phyloP scores from a whole-genome alignment of 2,888 invertebrate species.

The Apomyelois bistriatella region DNA sequence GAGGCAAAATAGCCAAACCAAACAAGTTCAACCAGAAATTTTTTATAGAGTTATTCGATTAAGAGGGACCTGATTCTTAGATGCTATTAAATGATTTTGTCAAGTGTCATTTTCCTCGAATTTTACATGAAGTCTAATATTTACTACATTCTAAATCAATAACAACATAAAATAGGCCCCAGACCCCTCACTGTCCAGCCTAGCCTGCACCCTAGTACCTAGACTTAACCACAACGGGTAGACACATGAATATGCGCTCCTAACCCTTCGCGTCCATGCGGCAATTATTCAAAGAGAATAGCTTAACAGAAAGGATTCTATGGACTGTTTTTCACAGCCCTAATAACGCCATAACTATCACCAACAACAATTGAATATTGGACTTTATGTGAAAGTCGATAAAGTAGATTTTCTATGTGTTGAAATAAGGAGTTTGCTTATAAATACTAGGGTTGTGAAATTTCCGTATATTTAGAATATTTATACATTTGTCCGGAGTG shows the following conservation, averaged over 20 bases:
- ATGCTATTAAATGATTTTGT: too few relatives aligned
- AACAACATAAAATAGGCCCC: not conserved
- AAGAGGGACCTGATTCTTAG: too few relatives aligned
- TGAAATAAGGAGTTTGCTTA: conserved; percentile 10
- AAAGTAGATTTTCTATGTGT: conserved; percentile 25
- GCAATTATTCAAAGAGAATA: conserved; percentile 81
- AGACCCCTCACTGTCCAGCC: conserved; percentile 42
- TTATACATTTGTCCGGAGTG: conserved; percentile 70
- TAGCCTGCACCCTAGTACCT: conserved; percentile 21
- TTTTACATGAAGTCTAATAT: too few relatives aligned
- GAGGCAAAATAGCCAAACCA: too few relatives aligned
- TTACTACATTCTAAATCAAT: too few relatives aligned
- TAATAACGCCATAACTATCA: conserved; percentile 29
- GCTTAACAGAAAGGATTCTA: conserved; percentile 80
- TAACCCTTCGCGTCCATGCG: conserved; percentile 78
- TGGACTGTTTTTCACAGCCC: conserved; percentile 38
- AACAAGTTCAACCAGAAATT: too few relatives aligned
- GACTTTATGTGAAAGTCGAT: conserved; percentile 9
- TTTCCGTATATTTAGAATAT: conserved; percentile 76
- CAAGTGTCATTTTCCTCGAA: too few relatives aligned
- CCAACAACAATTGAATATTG: conserved; percentile 17
- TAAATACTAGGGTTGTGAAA: conserved; percentile 36
- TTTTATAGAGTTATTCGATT: too few relatives aligned
- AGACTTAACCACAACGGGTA: conserved; percentile 62
- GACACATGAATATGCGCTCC: conserved; percentile 72